Percentiles rank a stretch among this genome's conserved stretches.
These are phyloP conservation scores for Pteronotus mesoamericanus DNA, from an alignment of 2,797 vertebrate genomes.

Conservation along the genomic window DNA sequence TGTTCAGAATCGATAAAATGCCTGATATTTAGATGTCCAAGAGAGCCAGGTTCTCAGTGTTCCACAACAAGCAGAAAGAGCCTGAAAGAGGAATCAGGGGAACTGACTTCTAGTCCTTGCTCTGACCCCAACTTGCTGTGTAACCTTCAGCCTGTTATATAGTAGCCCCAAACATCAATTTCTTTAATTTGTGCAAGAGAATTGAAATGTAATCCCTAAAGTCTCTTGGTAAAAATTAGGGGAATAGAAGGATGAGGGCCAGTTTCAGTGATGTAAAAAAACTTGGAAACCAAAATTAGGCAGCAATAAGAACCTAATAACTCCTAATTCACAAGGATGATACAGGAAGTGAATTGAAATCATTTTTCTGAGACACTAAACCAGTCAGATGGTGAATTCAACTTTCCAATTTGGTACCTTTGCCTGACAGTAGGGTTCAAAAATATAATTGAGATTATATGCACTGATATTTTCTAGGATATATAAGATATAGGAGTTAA, in stretches of 20 bases:
- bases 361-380: neutral
- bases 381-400: neutral
- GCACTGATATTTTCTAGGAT: neutral
- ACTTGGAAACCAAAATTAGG: neutral
- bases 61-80: neutral
- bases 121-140: neutral
- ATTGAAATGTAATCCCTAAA: neutral
- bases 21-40: neutral
- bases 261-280: neutral
- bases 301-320: neutral
- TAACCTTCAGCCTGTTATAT: neutral
- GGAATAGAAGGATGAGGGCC: neutral
- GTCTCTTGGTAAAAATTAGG: neutral
- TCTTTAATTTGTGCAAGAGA: neutral
- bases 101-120: neutral
- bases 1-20: neutral
- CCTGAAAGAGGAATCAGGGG: neutral
- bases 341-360: neutral
- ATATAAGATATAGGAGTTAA: neutral
- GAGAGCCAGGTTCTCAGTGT: neutral
- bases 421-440: neutral
- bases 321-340: neutral
- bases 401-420: neutral
- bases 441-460: neutral
- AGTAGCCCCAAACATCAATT: neutral